These are phyloP conservation scores for Oreochromis mossambicus DNA, from an alignment of 2,797 vertebrate species.

Conservation along the genomic window DNA sequence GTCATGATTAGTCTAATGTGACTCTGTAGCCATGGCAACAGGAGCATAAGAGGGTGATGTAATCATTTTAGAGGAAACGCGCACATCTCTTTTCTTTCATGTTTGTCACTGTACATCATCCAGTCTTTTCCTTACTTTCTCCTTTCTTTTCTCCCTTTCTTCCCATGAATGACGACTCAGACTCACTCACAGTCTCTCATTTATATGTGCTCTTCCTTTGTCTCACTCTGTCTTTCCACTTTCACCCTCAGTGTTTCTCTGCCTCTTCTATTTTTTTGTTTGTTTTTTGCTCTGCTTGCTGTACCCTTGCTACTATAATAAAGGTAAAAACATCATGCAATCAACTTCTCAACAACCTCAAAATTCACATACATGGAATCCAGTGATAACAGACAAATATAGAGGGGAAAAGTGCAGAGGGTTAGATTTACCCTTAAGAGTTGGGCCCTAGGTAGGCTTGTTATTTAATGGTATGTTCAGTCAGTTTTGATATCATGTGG, in stretches of 20 bases:
- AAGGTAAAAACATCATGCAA: neutral
- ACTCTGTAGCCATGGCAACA: constrained; percentile 63
- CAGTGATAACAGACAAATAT: neutral
- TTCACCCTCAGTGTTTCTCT: neutral
- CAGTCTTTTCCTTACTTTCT: neutral
- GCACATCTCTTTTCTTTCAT: neutral
- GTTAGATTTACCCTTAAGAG: neutral
- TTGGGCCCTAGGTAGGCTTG: neutral
- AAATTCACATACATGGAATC: neutral
- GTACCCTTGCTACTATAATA: neutral
- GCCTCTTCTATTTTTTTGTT: neutral
- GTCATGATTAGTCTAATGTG: constrained; percentile 45
- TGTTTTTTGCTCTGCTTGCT: neutral
- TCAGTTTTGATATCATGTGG: neutral
- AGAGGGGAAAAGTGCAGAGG: accelerated
- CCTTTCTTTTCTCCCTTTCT: neutral
- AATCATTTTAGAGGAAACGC: constrained; percentile 37
- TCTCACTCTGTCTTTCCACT: neutral
- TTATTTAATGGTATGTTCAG: neutral
- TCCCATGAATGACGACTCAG: neutral
- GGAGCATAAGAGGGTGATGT: constrained; percentile 52
- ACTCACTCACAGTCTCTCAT: neutral
- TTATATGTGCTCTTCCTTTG: neutral
- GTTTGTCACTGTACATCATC: neutral
- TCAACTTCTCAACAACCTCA: neutral